Base-by-base conservation (phyloP, 2,888 invertebrate species). In the Salpingus planirostris region DNA sequence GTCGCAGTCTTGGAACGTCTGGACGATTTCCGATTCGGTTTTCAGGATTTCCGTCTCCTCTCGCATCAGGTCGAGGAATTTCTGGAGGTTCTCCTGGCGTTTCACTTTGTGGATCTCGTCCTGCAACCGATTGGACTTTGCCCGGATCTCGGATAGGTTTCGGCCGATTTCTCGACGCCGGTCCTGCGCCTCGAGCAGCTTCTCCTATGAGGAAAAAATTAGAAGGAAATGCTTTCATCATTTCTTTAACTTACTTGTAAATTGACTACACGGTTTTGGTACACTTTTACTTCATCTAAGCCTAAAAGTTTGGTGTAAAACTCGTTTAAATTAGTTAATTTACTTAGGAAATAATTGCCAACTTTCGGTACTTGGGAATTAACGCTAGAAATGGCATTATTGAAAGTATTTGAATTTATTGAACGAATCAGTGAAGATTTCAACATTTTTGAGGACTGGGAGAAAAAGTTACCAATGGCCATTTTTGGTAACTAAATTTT, bases 301-400 rank as follows among this genome's bases (percentile, higher is more conserved):
- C 87, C 87, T 3, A 86, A 80, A 30, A 83, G 69, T 51, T 79
- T 76, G 53, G 83, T 84, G 62, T 85, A 85, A 62, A 69, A 72
- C 14, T 59, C 57, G 25, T 77, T 71, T 29, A 76, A 43, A 27
- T 72, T 69, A 24, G 61, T 64, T 4, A 74, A 49, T 48, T 60
- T 65, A n/a, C n/a, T n/a, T n/a, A n/a, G n/a, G n/a, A n/a, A n/a
- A n/a, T n/a, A n/a, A n/a, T n/a, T n/a, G n/a, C n/a, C n/a, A n/a
- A n/a, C n/a, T n/a, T n/a, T n/a, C n/a, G n/a, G n/a, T n/a, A n/a
- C n/a, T n/a, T n/a, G n/a, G n/a, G n/a, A n/a, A n/a, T n/a, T n/a
- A n/a, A n/a, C n/a, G n/a, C n/a, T n/a, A n/a, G n/a, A n/a, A n/a
- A n/a, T n/a, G n/a, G n/a, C n/a, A n/a, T n/a, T n/a, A n/a, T n/a